These are phyloP conservation scores for Rambutsinella grinnellia DNA, from an alignment of 2,888 invertebrate genomes.

Conservation along the genomic window DNA sequence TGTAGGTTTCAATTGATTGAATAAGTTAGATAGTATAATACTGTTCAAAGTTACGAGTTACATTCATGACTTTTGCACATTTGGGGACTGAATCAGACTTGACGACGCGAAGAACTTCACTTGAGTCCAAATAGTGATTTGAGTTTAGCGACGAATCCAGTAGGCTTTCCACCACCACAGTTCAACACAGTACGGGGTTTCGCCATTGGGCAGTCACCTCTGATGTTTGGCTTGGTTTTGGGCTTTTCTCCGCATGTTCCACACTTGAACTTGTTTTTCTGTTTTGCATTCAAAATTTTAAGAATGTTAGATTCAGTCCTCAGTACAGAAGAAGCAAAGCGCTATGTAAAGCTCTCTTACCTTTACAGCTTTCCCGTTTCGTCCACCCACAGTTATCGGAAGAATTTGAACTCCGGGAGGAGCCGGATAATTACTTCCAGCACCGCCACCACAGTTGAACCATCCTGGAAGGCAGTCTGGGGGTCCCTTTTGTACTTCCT, in stretches of 20 bases:
- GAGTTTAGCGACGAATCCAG: slow-evolving; percentile 34
- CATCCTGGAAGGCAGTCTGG: slow-evolving; percentile 33
- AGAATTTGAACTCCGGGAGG: slow-evolving; percentile 54
- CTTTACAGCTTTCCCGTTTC: slow-evolving; percentile 32
- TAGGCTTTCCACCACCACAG: not conserved
- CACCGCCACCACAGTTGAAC: slow-evolving; percentile 44
- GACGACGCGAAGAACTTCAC: no score
- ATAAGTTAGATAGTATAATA: no score
- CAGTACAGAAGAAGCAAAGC: not conserved
- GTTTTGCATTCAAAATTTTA: not conserved
- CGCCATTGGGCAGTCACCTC: slow-evolving; percentile 52
- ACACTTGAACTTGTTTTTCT: slow-evolving; percentile 15
- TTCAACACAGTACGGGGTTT: slow-evolving; percentile 3
- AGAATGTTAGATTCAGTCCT: not conserved
- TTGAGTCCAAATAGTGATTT: slow-evolving; percentile 31
- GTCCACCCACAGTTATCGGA: slow-evolving; percentile 58
- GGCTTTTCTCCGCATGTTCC: slow-evolving; percentile 35
- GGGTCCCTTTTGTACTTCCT: no score
- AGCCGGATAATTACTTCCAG: slow-evolving; percentile 41
- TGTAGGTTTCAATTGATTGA: no score
- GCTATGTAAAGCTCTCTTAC: slow-evolving; percentile 34
- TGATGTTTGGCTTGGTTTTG: slow-evolving; percentile 43
- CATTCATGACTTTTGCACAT: no score
- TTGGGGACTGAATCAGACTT: no score
- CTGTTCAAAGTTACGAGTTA: no score